Evolutionary conservation across 2,888 invertebrate genomes (phyloP).

Genomic region (Pantelozetes paolii): DNA sequence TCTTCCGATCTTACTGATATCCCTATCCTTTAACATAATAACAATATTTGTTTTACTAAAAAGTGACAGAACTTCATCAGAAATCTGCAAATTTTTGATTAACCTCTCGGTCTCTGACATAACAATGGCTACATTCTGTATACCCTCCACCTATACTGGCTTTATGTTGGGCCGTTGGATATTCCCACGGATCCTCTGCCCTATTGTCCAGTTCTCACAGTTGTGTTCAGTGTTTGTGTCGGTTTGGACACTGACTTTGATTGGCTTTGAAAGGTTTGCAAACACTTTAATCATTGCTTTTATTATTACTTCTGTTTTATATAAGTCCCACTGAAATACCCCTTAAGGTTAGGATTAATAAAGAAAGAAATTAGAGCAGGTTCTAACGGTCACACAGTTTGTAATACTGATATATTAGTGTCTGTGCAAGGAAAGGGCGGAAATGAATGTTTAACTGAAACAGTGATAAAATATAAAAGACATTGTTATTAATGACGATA

Average conservation of each 20-base stretch:
- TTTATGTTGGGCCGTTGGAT: slow-evolving; percentile 52
- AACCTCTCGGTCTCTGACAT: slow-evolving; percentile 78
- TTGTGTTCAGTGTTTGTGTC: slow-evolving; percentile 54
- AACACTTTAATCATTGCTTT: no score
- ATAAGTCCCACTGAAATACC: no score
- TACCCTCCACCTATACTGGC: slow-evolving; percentile 68
- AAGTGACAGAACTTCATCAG: slow-evolving; percentile 52
- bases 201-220: slow-evolving; percentile 55
- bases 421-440: no score
- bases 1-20: no score
- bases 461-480: no score
- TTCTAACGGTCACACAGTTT: no score
- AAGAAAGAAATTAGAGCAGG: no score
- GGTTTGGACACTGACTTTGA: slow-evolving; percentile 55
- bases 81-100: slow-evolving; percentile 63
- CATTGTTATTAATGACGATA: no score
- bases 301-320: no score
- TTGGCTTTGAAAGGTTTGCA: slow-evolving; percentile 54
- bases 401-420: no score
- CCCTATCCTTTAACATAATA: slow-evolving; percentile 54
- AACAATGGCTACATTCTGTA: slow-evolving; percentile 79
- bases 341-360: no score
- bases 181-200: slow-evolving; percentile 55
- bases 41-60: slow-evolving; percentile 54
- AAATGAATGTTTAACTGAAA: no score